Base-by-base conservation (phyloP, 2,113 vertebrate species). In the Lophius piscatorius region DNA sequence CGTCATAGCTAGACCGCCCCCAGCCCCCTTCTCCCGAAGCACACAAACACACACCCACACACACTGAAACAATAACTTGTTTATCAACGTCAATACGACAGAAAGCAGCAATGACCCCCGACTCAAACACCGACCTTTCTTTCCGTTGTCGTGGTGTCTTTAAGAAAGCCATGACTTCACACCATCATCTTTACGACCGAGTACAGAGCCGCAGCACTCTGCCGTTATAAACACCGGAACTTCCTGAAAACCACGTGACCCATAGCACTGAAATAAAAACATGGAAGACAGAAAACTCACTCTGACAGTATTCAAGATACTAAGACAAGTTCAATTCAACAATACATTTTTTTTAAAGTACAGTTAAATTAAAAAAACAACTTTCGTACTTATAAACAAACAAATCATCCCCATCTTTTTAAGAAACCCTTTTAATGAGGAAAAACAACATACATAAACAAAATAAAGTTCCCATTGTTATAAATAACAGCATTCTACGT, bases 81-180 rank as follows among this genome's bases (percentile, higher is more conserved):
- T n/a, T n/a, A n/a, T 12, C 1, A 0, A 5, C 0, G 47, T 2
- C 12, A 33, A 23, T 14, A 21, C 4, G 4, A 18, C 6, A 8
- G 0, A 39, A 1, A 34, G 26, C 7, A 6, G 12, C 17, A n/a
- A n/a, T n/a, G n/a, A n/a, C n/a, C n/a, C n/a, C n/a, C n/a, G n/a
- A n/a, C n/a, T n/a, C n/a, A n/a, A n/a, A n/a, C n/a, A 72, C 71
- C 26, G 14, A 92, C 91, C 91, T 90, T 58, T 88, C 90, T 73
- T 88, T 91, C 2, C 74, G 70, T 26, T 79, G 74, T 18, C 84
- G 81, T 26, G 42, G 74, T 18, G 70, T 84, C 74, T 67, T 87
- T 55, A 90, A 54, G 78, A 88, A 90, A 16, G 91, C 89, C 91
- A 92, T 92, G 73, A 47, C 76, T 21, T 70, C 38, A 1, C 46